Percentiles rank a stretch among this genome's conserved stretches.
Evolutionary conservation across 2,797 vertebrate species (phyloP).

Genomic region (Sebastes itinus): DNA sequence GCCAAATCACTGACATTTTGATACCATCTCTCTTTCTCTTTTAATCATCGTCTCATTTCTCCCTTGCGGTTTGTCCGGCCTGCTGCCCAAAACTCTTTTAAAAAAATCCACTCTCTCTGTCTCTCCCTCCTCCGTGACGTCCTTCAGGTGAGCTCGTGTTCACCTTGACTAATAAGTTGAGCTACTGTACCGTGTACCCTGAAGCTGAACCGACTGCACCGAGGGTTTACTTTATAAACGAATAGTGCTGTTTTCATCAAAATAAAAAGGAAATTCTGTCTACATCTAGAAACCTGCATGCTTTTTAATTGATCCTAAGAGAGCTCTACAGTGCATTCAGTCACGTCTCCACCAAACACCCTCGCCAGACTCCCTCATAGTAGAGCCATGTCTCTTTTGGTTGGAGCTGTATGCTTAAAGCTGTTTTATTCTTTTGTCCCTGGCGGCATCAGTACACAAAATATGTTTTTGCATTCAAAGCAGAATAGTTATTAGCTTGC

Average conservation of each 20-base stretch:
- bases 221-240: not conserved
- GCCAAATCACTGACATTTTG: conserved; percentile 18
- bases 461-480: not conserved
- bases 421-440: not conserved
- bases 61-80: not conserved
- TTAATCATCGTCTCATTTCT: conserved; percentile 19
- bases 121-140: not conserved
- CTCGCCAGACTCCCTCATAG: not conserved
- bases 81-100: not conserved
- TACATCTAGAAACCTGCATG: conserved; percentile 12
- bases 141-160: conserved; percentile 24
- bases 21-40: conserved; percentile 12
- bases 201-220: conserved; percentile 3
- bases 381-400: not conserved
- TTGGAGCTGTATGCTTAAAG: not conserved
- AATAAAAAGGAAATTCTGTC: conserved; percentile 42
- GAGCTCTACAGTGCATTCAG: conserved; percentile 15
- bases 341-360: not conserved
- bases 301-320: conserved; percentile 11
- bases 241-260: conserved; percentile 35
- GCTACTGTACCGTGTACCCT: not conserved
- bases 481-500: conserved; percentile 4
- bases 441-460: not conserved
- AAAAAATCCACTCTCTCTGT: not conserved
- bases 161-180: conserved; percentile 41